These are phyloP conservation scores for Engystomops pustulosus DNA, from an alignment of 2,113 vertebrate genomes.

Conservation along the genomic window DNA sequence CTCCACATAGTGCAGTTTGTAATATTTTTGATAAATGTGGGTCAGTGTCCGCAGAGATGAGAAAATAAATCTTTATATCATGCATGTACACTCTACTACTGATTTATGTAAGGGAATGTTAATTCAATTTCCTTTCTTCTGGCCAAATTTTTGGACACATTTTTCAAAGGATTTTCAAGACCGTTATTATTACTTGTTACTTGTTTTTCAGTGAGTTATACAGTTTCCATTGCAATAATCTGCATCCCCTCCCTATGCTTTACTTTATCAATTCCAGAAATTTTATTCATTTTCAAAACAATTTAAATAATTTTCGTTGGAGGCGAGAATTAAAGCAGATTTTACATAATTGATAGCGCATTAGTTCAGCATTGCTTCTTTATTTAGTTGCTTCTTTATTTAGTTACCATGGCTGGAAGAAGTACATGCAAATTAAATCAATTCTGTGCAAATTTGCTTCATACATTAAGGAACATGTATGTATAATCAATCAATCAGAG, in stretches of 20 bases:
- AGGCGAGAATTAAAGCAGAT: neutral
- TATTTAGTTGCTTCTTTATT: slow-evolving; percentile 15
- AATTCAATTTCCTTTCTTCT: too few relatives aligned
- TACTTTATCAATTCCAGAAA: neutral
- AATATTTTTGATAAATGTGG: too few relatives aligned
- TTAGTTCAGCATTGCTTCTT: neutral
- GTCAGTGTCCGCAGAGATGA: too few relatives aligned
- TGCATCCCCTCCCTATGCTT: neutral
- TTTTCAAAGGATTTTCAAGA: too few relatives aligned
- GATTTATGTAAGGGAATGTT: too few relatives aligned
- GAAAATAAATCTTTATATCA: too few relatives aligned
- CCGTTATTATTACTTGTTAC: too few relatives aligned
- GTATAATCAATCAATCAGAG: slow-evolving; percentile 51
- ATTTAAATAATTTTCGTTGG: slow-evolving; percentile 8
- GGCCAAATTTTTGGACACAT: too few relatives aligned
- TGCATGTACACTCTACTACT: too few relatives aligned
- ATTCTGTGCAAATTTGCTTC: slow-evolving; percentile 47
- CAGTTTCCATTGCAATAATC: neutral
- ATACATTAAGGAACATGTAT: slow-evolving; percentile 48
- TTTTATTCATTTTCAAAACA: neutral
- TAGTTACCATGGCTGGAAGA: slow-evolving; percentile 12
- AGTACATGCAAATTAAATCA: slow-evolving; percentile 48
- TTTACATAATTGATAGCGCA: slow-evolving; percentile 6
- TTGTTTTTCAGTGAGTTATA: too few relatives aligned
- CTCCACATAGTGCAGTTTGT: too few relatives aligned